phyloP scores from a whole-genome alignment of 1,140 invertebrate species.

The Episyrphus balteatus region DNA sequence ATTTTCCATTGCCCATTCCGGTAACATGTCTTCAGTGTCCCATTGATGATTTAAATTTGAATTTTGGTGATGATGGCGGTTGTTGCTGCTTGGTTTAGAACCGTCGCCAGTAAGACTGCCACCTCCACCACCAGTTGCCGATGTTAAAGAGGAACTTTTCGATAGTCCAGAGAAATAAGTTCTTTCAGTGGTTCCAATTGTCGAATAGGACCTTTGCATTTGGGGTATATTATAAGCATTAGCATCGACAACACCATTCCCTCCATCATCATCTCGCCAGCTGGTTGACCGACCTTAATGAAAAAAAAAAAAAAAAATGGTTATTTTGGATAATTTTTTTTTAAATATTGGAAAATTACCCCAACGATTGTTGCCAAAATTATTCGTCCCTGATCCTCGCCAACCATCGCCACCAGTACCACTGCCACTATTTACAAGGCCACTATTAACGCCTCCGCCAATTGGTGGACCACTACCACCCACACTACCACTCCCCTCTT shows the following conservation, averaged over 20 bases:
- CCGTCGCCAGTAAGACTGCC: slow-evolving; percentile 4
- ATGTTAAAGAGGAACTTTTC: slow-evolving; percentile 21
- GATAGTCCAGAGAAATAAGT: not conserved
- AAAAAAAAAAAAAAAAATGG: not conserved
- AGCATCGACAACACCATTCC: slow-evolving; percentile 9
- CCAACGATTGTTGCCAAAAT: slow-evolving; percentile 21
- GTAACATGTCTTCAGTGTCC: slow-evolving; percentile 50
- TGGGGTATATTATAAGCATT: slow-evolving; percentile 13
- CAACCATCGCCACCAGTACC: not conserved
- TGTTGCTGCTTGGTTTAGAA: slow-evolving; percentile 8
- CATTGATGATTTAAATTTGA: not conserved
- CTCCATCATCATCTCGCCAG: slow-evolving; percentile 52
- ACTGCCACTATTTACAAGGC: not conserved
- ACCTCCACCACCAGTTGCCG: slow-evolving; percentile 12
- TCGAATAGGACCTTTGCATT: slow-evolving; percentile 23
- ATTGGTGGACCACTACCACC: too few species aligned
- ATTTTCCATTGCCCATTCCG: slow-evolving; percentile 67
- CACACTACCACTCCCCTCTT: slow-evolving; percentile 29
- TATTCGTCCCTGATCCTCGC: not conserved
- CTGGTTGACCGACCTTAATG: slow-evolving; percentile 41
- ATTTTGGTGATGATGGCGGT: not conserved
- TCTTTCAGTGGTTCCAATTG: slow-evolving; percentile 9
- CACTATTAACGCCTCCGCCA: too few species aligned
- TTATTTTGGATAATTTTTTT: not conserved
- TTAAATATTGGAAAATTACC: slow-evolving; percentile 12